Evolutionary conservation across 2,797 vertebrate genomes (phyloP), one percentile per base, ranked within the genome.

Genomic region (Pyrocephalus nanus): DNA sequence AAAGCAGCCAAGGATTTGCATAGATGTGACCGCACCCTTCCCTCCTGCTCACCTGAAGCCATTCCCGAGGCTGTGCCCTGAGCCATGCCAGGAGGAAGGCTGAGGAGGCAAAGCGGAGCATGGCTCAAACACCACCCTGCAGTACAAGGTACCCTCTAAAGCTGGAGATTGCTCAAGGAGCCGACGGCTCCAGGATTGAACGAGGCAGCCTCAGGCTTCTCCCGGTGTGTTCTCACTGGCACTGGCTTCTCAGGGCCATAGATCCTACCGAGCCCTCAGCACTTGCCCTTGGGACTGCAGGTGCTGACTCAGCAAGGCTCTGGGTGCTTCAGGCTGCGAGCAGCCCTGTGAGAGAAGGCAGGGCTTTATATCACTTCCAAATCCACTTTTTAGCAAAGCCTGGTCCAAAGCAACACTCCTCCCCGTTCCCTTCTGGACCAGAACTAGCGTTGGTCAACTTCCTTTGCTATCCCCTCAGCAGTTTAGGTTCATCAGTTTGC

Each of bases 1-100:
- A 86, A 78, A 92, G 85, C 76, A 95, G 79, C 25, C 0, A 0
- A 73, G 18, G 40, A 94, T 95, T 92, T 92, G 92, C 90, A 94
- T 58, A 48, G 88, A 64, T 51, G n/a, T 9, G 42, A 15, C 42
- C 50, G 75, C n/a, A 47, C 12, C 47, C 54, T 70, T 66, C 19
- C 50, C 38, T 75, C 18, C 55, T 3, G 3, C 45, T 18, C 12
- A 53, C 54, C 79, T 13, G 23, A 6, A 42, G 90, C 32, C 22
- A 21, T 32, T 58, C 73, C 80, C 0, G 8, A 15, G 51, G 90
- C 74, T 5, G 7, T n/a, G 48, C 90, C 77, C 29, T 2, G 11
- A 32, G 69, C 66, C 8, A 6, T 0, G 7, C 78, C 71, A 5
- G 29, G 5, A 36, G 47, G 19, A 42, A 30, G 8, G 50, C 77